These are phyloP conservation scores for Psophia crepitans DNA, from an alignment of 2,113 vertebrate species.

Conservation along the genomic window DNA sequence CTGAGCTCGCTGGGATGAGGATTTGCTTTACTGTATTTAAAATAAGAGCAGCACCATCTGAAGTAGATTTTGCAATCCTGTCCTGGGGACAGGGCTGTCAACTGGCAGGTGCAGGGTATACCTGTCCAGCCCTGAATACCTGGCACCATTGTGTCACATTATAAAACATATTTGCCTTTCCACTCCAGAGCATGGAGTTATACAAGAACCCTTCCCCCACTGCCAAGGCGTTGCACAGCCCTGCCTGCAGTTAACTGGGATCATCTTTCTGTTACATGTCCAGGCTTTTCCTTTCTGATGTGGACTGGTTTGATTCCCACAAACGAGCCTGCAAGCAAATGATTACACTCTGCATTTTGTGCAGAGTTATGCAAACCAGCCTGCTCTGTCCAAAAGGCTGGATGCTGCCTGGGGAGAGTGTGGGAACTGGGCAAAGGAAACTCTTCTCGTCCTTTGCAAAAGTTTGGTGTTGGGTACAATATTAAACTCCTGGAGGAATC, in stretches of 20 bases:
- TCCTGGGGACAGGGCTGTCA: neutral
- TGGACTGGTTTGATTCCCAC: neutral
- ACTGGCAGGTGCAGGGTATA: neutral
- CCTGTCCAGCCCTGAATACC: neutral
- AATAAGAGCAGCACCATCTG: neutral
- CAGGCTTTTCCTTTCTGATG: conserved; percentile 22
- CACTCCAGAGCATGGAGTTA: neutral
- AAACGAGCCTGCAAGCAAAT: neutral
- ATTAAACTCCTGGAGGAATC: neutral
- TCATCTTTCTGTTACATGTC: neutral
- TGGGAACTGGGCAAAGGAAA: conserved; percentile 17
- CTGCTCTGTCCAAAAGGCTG: neutral
- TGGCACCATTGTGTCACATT: neutral
- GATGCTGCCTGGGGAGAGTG: neutral
- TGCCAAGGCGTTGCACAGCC: neutral
- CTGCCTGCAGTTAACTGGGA: neutral
- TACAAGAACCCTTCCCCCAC: neutral
- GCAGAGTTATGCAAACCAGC: neutral
- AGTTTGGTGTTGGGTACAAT: neutral
- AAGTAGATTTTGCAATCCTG: neutral
- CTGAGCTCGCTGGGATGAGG: neutral
- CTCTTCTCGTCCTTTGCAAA: neutral
- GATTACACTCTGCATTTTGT: neutral
- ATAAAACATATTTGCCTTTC: neutral
- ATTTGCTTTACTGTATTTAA: neutral